Evolutionary conservation across 2,113 vertebrate genomes (phyloP), one percentile per base, ranked within the genome.

Genomic region (Colaptes auratus): DNA sequence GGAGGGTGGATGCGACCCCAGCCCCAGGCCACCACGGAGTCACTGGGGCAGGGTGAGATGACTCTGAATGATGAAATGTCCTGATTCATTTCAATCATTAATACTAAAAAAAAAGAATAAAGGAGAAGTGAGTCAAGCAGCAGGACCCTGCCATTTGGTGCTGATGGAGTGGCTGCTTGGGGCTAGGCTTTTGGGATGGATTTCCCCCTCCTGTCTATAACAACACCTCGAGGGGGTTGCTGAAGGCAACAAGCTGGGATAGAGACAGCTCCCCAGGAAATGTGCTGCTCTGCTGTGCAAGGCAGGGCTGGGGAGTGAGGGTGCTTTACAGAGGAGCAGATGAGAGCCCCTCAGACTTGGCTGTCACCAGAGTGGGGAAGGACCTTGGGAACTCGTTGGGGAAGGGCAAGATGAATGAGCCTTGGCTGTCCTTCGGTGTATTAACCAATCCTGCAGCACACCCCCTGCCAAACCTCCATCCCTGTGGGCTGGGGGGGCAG

Each of bases 11-110:
- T 80, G 20, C 60, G 56, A 64, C 91, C 72, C 52, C 55, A 82
- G 65, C 77, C 72, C 76, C 10, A 16, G 2, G 72, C 72, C 76
- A 72, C 44, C 0, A 0, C 70, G 64, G 89, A 93, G 92, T 92
- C 92, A 96, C 86, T 89, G 89, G 73, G 82, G 82, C 81, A 89
- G 82, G 74, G 86, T 86, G 75, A 76, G 93, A 81, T 92, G 93
- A 74, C 74, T 95, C 33, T 0, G 0, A 56, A 82, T 97, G 96
- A 93, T 7, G 56, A 95, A 86, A 96, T 8, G 1, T 78, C 82
- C 87, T 96, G 92, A 96, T 95, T 96, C 92, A 95, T 78, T 89
- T 0, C 6, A 59, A 90, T 92, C 39, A 69, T 81, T 89, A 53
- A 74, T 86, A 76, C 80, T 50, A 35, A 35, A 69, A 58, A 64